Evolutionary conservation across 2,888 invertebrate species (phyloP), one percentile per base, ranked within the genome.

Genomic region (Elmis aenea): DNA sequence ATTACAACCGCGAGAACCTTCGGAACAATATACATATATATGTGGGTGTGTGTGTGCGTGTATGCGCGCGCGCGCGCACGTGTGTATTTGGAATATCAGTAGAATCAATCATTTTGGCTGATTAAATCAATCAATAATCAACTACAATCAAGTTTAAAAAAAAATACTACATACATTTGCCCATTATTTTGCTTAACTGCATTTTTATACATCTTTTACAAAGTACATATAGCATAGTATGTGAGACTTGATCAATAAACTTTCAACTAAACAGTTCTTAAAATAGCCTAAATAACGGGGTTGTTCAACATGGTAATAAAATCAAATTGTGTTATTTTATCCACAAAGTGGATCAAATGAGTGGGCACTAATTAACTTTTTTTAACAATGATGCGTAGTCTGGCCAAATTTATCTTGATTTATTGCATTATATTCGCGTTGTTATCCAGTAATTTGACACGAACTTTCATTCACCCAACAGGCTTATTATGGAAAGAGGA

Each of bases 391-490:
- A 22, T 28, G 24, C 16, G 14, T 27, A 22, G 12, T 13, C 14
- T 18, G 25, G 30, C 23, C 13, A 36, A 36, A 36, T 29, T 36
- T 36, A 36, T 26, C 21, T 25, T 36, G 36, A 36, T 36, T 36
- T 36, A 36, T 36, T 23, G 21, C 11, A 21, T 13, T 30, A 28
- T 26, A 30, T 24, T 30, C 36, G 24, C 30, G 29, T 26, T 30
- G 20, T 20, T 27, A 9, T 26, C 25, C 22, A 25, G 23, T 18
- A 36, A 25, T 36, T 30, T 30, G 30, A 36, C 36, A 36, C 36
- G 36, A 36, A 36, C 36, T 36, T 36, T 36, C 36, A 36, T 36
- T 36, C 36, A 36, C 36, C n/a, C n/a, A n/a, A n/a, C n/a, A n/a
- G n/a, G n/a, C n/a, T n/a, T n/a, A n/a, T n/a, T n/a, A n/a, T 13